Conservation (phyloP, 2,797 vertebrate genomes). For the Urosaurus nigricauda region DNA sequence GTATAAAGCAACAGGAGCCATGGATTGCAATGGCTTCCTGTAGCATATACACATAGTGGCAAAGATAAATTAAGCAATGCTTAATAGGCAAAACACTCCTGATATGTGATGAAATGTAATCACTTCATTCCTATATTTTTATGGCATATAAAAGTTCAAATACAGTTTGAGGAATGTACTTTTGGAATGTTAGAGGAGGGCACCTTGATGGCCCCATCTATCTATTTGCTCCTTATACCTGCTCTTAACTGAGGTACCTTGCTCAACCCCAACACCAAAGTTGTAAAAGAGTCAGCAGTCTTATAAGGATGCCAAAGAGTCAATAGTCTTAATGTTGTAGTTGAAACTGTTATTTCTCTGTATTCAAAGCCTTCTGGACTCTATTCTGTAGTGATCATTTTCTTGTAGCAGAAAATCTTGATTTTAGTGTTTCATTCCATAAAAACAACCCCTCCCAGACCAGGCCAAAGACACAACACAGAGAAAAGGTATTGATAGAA, state of each 20-base stretch:
- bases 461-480: background rate
- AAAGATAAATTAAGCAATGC: slow-evolving; percentile 8
- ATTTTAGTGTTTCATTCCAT: background rate
- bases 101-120: background rate
- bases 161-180: background rate
- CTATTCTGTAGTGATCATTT: background rate
- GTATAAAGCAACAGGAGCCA: background rate
- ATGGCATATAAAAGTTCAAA: background rate
- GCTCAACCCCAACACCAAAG: background rate
- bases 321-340: background rate
- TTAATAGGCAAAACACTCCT: background rate
- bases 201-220: background rate
- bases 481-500: background rate
- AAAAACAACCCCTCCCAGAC: background rate
- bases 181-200: background rate
- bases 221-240: background rate
- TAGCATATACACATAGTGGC: background rate
- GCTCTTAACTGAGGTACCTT: background rate
- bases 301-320: background rate
- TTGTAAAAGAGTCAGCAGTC: background rate
- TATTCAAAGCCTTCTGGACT: background rate
- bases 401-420: slow-evolving; percentile 4
- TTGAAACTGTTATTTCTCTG: background rate
- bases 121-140: background rate
- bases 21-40: background rate